Conservation (phyloP, 2,113 vertebrate species). For the Salvelinus alpinus region DNA sequence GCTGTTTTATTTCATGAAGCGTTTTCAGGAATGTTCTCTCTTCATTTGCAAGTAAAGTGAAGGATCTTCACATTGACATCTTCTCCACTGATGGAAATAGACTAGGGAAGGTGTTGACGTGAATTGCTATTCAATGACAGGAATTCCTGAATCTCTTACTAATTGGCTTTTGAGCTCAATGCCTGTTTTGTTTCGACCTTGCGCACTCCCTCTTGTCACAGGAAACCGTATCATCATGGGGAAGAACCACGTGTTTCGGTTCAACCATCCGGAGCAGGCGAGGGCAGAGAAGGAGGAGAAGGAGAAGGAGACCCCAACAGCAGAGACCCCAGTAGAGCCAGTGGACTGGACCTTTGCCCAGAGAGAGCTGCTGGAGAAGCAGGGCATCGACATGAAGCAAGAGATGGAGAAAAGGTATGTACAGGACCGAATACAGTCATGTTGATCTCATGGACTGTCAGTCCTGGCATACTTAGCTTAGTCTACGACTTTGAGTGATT, state of each 20-base stretch:
- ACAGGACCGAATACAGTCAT: neutral
- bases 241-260: constrained; percentile 98
- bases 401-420: constrained; percentile 97
- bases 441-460: neutral
- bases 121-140: too few species aligned
- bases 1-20: neutral
- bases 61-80: too few species aligned
- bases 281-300: constrained; percentile 97
- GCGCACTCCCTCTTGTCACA: constrained; percentile 48
- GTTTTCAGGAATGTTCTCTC: neutral
- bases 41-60: neutral
- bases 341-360: constrained; percentile 99
- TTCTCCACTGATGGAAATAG: too few species aligned
- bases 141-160: neutral
- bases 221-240: constrained; percentile 99
- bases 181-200: neutral
- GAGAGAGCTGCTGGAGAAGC: constrained; percentile 95
- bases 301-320: constrained; percentile 93
- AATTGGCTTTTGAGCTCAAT: neutral
- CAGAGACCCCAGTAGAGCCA: constrained; percentile 96
- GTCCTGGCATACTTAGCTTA: too few species aligned
- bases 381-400: constrained; percentile 99
- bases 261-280: constrained; percentile 98
- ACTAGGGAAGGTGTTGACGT: too few species aligned
- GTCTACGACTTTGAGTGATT: too few species aligned